Conservation (phyloP, 2,797 vertebrate genomes). For the Sebastes taczanowskii region DNA sequence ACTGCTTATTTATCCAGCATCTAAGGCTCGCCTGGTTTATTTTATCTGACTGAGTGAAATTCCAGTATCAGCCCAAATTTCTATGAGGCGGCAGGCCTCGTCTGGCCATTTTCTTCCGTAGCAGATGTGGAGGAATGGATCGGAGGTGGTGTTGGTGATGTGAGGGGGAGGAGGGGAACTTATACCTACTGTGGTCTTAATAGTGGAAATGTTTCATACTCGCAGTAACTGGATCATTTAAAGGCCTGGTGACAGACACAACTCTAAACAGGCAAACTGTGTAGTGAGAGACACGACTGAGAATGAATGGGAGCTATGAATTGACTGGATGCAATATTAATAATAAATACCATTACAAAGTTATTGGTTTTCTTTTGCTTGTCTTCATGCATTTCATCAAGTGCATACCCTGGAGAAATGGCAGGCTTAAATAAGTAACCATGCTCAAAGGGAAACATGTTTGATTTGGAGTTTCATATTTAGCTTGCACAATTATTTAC, state of each 20-base stretch:
- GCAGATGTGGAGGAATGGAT: constrained; percentile 58
- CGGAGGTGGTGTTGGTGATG: constrained; percentile 10
- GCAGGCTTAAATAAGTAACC: neutral
- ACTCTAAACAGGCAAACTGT: constrained; percentile 5
- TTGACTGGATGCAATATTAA: constrained; percentile 1
- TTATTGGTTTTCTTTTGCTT: constrained; percentile 1
- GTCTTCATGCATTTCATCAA: constrained; percentile 29
- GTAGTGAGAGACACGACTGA: neutral
- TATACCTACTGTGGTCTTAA: constrained; percentile 23
- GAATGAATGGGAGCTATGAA: neutral
- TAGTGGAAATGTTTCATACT: constrained; percentile 59
- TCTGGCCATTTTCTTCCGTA: constrained; percentile 37
- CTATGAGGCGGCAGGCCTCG: neutral
- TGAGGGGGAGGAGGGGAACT: neutral
- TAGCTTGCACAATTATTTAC: neutral
- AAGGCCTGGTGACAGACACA: constrained; percentile 48
- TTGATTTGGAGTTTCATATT: neutral
- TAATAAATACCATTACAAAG: constrained; percentile 2
- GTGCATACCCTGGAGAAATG: neutral
- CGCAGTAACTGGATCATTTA: constrained; percentile 58
- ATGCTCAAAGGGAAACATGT: neutral
- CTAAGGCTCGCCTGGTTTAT: constrained; percentile 78
- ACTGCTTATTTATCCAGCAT: constrained; percentile 83
- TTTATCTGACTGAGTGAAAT: constrained; percentile 80
- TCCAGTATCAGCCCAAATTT: constrained; percentile 69